Evolutionary conservation across 1,140 invertebrate genomes (phyloP).

Genomic region (Leptinotarsa defecta): DNA sequence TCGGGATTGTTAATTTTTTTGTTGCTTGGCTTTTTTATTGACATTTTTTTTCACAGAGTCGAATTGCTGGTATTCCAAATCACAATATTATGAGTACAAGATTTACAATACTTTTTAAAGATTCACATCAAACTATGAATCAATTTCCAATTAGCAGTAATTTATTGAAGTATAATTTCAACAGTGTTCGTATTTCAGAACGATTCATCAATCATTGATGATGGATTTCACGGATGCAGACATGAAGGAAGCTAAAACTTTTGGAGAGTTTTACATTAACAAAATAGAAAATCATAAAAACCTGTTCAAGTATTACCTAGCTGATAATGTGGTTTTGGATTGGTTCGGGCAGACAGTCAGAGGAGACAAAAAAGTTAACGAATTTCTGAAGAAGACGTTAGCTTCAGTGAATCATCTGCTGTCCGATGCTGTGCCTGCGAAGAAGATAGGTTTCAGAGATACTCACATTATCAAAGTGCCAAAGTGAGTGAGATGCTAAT

Average conservation of each 20-base stretch:
- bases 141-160: background rate
- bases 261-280: conserved; percentile 50
- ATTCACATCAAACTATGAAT: too few relatives aligned
- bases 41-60: too few relatives aligned
- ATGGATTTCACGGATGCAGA: conserved; percentile 39
- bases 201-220: background rate
- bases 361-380: conserved; percentile 57
- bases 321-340: conserved; percentile 60
- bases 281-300: conserved; percentile 50
- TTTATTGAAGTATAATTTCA: background rate
- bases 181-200: background rate
- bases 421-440: conserved; percentile 37
- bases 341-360: conserved; percentile 65
- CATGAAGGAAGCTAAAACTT: conserved; percentile 42
- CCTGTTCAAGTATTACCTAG: conserved; percentile 55
- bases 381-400: conserved; percentile 46
- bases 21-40: too few relatives aligned
- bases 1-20: too few relatives aligned
- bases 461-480: conserved; percentile 43
- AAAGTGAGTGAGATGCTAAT: conserved; percentile 34
- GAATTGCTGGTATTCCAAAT: background rate
- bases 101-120: background rate
- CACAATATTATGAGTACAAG: background rate
- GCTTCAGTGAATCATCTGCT: conserved; percentile 46
- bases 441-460: conserved; percentile 50